Base-by-base conservation (phyloP, 2,113 vertebrate species). In the Grammomys dolichurus region DNA sequence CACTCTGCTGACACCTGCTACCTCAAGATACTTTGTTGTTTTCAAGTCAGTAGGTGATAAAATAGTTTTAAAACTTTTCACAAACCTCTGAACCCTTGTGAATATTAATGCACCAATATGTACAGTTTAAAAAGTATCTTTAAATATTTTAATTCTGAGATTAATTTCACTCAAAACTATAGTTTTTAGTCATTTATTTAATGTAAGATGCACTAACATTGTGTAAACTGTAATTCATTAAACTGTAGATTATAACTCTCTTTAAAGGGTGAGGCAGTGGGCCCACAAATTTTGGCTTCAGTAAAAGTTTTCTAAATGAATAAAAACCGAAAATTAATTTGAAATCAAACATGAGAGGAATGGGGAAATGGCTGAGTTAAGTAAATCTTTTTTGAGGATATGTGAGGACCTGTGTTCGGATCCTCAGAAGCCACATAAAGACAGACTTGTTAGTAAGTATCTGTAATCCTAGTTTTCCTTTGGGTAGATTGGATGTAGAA, bases 51-150 rank as follows among this genome's bases (percentile, higher is more conserved):
- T 33, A 69, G 3, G n/a, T 60, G 43, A 48, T 65, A 58, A 92
- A 95, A 84, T 82, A n/a, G 70, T 78, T 87, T 92, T 17, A 51
- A 60, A n/a, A 82, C 77, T 75, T 85, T 95, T 70, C 85, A 54
- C 31, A n/a, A 33, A 77, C 17, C 1, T 73, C 24, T 95, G 31
- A 90, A 75, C 46, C 16, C 4, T 54, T 9, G 63, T 10, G 86
- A 86, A 69, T 80, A 72, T 69, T 67, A 73, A 76, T 93, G 7
- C 26, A 48, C 40, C 70, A n/a, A 40, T 54, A 87, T 92, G 28
- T 36, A 5, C 14, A 70, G 46, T 6, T 72, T 73, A 94, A 87
- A 31, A 77, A 84, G 81, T 87, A 69, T 26, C 24, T 95, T 91
- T 87, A 75, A 89, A 87, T 93, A 87, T 36, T 17, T 95, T 93